A percentile compares a stretch with the other conserved stretches of the same genome.
phyloP scores from a whole-genome alignment of 2,888 invertebrate genomes.

The Unio delphinus region DNA sequence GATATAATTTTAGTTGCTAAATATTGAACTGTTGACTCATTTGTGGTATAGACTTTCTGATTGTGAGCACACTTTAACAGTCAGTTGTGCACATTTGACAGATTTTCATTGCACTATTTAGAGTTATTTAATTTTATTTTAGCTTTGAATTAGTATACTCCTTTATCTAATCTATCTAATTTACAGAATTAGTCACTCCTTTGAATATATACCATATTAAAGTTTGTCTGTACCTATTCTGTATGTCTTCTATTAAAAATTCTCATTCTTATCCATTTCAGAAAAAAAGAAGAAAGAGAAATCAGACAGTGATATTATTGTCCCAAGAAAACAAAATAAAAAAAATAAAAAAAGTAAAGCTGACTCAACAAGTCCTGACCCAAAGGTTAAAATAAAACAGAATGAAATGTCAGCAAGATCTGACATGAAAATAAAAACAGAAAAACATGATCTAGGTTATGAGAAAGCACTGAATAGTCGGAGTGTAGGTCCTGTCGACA shows the following conservation, averaged over 20 bases:
- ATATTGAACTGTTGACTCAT: no score
- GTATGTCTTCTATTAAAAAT: not conserved
- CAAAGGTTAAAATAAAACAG: not conserved
- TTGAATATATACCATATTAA: no score
- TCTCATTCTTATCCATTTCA: slow-evolving; percentile 1
- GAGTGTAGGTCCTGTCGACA: not conserved
- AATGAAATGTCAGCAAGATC: not conserved
- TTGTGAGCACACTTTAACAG: no score
- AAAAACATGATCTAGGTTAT: slow-evolving; percentile 43
- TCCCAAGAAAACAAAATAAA: slow-evolving; percentile 1
- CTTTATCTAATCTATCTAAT: not conserved
- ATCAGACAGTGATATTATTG: slow-evolving; percentile 24
- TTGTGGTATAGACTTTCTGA: no score
- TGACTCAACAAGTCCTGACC: slow-evolving; percentile 1
- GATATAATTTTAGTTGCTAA: no score
- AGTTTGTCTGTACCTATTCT: no score
- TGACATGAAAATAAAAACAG: slow-evolving; percentile 34
- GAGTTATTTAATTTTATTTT: not conserved
- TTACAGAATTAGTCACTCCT: no score
- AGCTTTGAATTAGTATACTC: not conserved
- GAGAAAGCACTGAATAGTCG: slow-evolving; percentile 21
- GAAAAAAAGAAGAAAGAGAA: slow-evolving; percentile 54
- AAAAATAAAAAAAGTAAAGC: not conserved
- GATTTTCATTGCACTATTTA: not conserved
- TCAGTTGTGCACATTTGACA: not conserved